Percentiles rank a stretch among this genome's conserved stretches.
Evolutionary conservation across 2,113 vertebrate species (phyloP).

Genomic region (Mungos mungo): DNA sequence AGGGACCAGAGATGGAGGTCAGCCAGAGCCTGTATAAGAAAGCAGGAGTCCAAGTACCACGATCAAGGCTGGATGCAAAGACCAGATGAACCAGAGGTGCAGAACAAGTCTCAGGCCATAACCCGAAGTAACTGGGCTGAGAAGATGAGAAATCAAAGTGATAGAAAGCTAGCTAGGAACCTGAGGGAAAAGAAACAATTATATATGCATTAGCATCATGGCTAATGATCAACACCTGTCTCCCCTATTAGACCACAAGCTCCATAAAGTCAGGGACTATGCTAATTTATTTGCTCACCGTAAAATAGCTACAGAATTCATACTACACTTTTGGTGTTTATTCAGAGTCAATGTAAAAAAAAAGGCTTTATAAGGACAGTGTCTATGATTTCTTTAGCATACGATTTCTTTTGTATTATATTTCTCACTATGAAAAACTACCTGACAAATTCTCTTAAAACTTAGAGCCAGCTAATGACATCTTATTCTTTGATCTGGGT

Average conservation of each 20-base stretch:
- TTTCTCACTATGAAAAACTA: background rate
- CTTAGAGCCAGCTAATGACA: background rate
- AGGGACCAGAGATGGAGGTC: background rate
- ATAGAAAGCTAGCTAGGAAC: background rate
- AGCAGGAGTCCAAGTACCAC: background rate
- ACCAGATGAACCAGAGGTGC: background rate
- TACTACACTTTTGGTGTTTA: background rate
- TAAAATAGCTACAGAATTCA: background rate
- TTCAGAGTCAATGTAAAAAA: background rate
- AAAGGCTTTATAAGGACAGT: background rate
- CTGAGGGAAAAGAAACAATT: background rate
- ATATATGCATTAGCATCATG: background rate
- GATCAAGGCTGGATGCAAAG: background rate
- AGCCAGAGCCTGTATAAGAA: background rate
- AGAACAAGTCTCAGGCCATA: background rate
- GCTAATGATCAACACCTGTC: background rate
- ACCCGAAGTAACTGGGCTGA: background rate
- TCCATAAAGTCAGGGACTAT: background rate
- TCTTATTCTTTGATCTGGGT: background rate
- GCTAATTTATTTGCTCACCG: background rate
- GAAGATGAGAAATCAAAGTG: background rate
- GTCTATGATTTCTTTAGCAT: background rate
- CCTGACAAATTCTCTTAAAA: background rate
- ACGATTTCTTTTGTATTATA: background rate
- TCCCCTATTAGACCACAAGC: background rate